Evolutionary conservation across 2,888 invertebrate species (phyloP).

Genomic region (Calameuta pallipes): DNA sequence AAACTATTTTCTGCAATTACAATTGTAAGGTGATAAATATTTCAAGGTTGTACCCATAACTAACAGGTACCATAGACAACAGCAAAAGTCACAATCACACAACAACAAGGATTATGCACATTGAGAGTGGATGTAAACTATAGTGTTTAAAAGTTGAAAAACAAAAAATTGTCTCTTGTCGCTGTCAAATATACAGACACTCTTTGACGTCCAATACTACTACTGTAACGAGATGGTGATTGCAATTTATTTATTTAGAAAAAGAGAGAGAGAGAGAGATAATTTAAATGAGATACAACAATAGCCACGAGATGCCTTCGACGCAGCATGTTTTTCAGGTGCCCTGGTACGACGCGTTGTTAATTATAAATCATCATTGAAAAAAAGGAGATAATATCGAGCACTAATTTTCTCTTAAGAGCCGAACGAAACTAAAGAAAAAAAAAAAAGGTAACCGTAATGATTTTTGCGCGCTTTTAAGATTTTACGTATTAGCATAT

Average conservation of each 20-base stretch:
- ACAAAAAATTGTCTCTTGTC: conserved; percentile 34
- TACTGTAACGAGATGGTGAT: conserved; percentile 38
- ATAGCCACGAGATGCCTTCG: conserved; percentile 64
- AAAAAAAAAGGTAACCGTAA: background rate
- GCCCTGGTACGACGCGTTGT: conserved; percentile 39
- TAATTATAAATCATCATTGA: too few relatives aligned
- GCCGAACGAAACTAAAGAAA: conserved; percentile 8
- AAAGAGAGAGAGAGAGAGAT: background rate
- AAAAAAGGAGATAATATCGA: too few relatives aligned
- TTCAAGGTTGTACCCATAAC: background rate
- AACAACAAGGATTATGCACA: too few relatives aligned
- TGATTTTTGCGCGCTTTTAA: too few relatives aligned
- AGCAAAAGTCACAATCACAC: too few relatives aligned
- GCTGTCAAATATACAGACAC: conserved; percentile 38
- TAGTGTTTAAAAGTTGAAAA: conserved; percentile 16
- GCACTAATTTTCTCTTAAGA: background rate
- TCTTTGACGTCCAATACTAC: conserved; percentile 51
- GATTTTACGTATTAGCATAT: too few relatives aligned
- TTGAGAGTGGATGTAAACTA: too few relatives aligned
- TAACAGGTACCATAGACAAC: too few relatives aligned
- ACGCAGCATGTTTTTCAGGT: conserved; percentile 54
- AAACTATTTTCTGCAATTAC: conserved; percentile 52
- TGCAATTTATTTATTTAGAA: conserved; percentile 57
- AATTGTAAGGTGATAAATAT: conserved; percentile 30
- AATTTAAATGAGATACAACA: conserved; percentile 47